phyloP scores from a whole-genome alignment of 2,113 vertebrate species.

The Trachemys scripta region DNA sequence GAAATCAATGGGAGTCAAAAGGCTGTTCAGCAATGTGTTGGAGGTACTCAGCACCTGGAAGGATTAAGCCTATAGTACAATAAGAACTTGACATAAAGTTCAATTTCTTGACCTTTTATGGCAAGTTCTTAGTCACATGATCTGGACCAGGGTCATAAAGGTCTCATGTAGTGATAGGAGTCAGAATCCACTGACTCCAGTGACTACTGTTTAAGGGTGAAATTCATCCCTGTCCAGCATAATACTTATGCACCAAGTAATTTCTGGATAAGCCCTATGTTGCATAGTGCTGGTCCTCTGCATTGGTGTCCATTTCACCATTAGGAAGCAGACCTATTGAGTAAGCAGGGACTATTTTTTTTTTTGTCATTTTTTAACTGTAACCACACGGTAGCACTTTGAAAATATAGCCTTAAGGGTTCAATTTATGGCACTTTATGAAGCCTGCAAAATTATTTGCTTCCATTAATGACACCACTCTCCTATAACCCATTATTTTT shows the following conservation, averaged over 20 bases:
- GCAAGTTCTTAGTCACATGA: background rate
- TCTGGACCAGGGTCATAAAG: background rate
- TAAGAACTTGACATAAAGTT: background rate
- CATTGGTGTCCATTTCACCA: background rate
- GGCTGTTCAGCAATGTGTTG: background rate
- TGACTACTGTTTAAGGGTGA: fast-evolving
- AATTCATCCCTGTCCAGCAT: background rate
- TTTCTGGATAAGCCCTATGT: background rate
- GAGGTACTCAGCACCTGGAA: background rate
- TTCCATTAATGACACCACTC: conserved; percentile 19
- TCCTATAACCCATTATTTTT: background rate
- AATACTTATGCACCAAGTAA: background rate
- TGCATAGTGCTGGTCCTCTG: background rate
- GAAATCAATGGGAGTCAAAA: background rate
- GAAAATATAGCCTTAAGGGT: background rate
- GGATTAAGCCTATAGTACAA: background rate
- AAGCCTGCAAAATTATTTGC: conserved; percentile 44
- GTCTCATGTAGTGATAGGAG: background rate
- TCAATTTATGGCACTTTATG: conserved; percentile 4
- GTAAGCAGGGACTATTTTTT: background rate
- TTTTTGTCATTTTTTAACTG: background rate
- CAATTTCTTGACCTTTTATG: too few species aligned
- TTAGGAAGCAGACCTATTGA: background rate
- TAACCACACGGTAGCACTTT: background rate
- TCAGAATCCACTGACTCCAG: background rate